Evolutionary conservation across 2,888 invertebrate species (phyloP), one percentile per base, ranked within the genome.

Genomic region (Meghimatium bilineatum): DNA sequence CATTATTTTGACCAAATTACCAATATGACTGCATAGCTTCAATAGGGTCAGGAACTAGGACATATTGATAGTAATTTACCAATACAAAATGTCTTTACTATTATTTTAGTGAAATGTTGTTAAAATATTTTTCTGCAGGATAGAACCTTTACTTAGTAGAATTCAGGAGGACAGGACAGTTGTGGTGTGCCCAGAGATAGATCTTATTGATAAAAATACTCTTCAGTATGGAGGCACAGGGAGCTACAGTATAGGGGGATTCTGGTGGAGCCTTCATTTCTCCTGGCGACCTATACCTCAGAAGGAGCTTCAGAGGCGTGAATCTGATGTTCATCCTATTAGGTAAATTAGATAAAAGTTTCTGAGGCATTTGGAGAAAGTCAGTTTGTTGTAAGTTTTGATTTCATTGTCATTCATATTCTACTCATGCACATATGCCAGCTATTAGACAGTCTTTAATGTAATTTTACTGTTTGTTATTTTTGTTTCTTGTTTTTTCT

Each of bases 171-270:
- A 96, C 56, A 94, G 96, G 0, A 96, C 95, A 49, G 96, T 97
- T 20, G 97, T 98, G 17, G 95, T 98, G 81, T 97, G 98, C 90
- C 99, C 99, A 74, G 97, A 98, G 89, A 99, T 99, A 88, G 99
- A 99, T 94, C 96, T 97, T 83, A 97, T 99, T 89, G 97, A 97
- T 93, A 96, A 96, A 86, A 95, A 95, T 88, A 96, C 95, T 77
- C 95, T 98, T 29, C 85, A 88, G 78, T 93, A 93, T 87, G 88
- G 87, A 6, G 91, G 90, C 17, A 91, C 91, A 5, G 92, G 92
- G 8, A 91, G 92, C 56, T 60, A 36, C 81, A 81, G 81, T 63
- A 74, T 82, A 23, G 82, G 82, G 14, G 82, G 82, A 8, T 82
- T 82, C 69, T 82, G 82, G 82, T 82, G 84, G 84, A 84, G 93